phyloP scores from a whole-genome alignment of 2,113 vertebrate genomes.

The Myotis brandtii region DNA sequence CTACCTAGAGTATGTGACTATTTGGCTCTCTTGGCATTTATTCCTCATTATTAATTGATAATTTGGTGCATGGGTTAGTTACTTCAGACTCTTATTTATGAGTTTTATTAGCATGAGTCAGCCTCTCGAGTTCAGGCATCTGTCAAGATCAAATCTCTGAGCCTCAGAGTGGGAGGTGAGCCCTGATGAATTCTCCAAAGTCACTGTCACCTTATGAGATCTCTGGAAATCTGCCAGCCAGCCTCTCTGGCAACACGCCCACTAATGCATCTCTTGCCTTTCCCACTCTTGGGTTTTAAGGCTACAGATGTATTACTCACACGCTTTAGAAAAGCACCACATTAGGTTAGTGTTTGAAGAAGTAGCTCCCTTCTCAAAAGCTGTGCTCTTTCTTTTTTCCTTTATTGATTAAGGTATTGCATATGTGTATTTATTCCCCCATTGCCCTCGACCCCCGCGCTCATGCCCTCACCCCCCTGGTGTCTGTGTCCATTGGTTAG shows the following conservation, averaged over 20 bases:
- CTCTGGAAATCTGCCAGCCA: conserved; percentile 35
- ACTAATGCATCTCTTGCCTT: neutral
- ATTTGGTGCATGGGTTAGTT: neutral
- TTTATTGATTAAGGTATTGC: no score
- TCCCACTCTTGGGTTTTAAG: neutral
- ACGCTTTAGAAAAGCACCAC: conserved; percentile 1
- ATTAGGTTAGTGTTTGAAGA: conserved; percentile 28
- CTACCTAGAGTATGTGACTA: neutral
- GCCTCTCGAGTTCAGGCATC: neutral
- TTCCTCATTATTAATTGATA: conserved; percentile 38
- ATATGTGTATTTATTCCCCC: no score
- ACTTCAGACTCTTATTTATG: neutral
- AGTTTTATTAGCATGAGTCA: conserved; percentile 52
- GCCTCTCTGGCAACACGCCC: neutral
- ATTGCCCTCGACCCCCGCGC: fast-evolving
- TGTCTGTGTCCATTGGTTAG: no score
- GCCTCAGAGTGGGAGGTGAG: neutral
- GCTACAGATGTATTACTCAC: conserved; percentile 5
- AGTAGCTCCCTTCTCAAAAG: neutral
- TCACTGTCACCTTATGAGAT: conserved; percentile 61
- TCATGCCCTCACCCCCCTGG: no score
- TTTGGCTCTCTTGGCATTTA: conserved; percentile 1
- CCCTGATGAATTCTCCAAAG: conserved; percentile 25
- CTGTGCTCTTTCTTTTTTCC: no score
- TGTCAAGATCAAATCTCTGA: conserved; percentile 14